phyloP scores from a whole-genome alignment of 2,797 vertebrate genomes.

The Lepilemur ruficaudatus region DNA sequence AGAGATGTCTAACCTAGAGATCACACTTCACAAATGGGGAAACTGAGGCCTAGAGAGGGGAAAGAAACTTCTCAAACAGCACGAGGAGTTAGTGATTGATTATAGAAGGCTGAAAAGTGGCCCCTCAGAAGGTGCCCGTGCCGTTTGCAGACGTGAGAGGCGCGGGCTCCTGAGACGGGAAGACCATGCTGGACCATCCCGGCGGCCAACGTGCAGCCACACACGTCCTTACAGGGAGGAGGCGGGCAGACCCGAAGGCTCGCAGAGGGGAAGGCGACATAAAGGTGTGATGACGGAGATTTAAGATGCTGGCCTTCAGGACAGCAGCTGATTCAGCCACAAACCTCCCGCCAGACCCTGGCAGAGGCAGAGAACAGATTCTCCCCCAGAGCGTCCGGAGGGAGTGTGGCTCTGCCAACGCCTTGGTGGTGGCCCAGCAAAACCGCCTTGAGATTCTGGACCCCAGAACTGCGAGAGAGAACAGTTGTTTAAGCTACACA shows the following conservation, averaged over 20 bases:
- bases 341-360: no score
- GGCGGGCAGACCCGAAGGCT: background rate
- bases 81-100: background rate
- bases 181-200: background rate
- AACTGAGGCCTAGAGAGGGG: background rate
- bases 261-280: background rate
- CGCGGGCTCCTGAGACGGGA: background rate
- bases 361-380: background rate
- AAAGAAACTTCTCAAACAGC: background rate
- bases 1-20: background rate
- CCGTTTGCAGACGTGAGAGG: background rate
- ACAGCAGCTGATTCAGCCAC: rapidly evolving
- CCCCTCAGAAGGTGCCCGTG: background rate
- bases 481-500: background rate
- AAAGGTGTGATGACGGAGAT: background rate
- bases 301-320: background rate
- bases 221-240: background rate
- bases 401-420: background rate
- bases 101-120: background rate
- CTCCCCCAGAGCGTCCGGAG: background rate
- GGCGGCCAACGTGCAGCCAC: no score
- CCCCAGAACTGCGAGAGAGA: background rate
- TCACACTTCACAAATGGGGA: background rate
- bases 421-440: background rate
- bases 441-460: background rate